phyloP scores from a whole-genome alignment of 1,140 invertebrate genomes.

The Reticulitermes speratus region DNA sequence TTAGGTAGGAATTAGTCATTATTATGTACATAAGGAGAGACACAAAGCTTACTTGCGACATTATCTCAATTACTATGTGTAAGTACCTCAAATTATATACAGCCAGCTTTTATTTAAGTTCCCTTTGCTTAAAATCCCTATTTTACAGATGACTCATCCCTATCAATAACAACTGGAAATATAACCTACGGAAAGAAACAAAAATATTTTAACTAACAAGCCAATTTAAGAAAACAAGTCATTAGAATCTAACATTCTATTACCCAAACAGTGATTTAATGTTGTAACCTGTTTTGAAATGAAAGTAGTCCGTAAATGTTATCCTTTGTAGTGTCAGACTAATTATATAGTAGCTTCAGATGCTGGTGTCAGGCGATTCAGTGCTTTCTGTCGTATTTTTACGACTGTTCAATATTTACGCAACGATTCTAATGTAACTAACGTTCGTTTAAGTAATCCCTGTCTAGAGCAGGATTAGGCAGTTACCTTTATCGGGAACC shows the following conservation, averaged over 20 bases:
- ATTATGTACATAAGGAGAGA: background rate
- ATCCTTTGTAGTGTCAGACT: background rate
- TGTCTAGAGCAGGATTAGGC: background rate
- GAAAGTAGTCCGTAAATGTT: background rate
- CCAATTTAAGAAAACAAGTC: background rate
- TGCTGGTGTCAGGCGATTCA: too few relatives aligned
- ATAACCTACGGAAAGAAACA: background rate
- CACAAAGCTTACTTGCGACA: background rate
- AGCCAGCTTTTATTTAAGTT: background rate
- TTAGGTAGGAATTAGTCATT: background rate
- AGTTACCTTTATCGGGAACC: too few relatives aligned
- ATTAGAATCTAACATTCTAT: slow-evolving; percentile 15
- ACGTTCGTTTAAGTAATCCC: background rate
- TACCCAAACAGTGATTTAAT: background rate
- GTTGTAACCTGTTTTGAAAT: background rate
- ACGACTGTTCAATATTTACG: background rate
- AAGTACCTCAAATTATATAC: slow-evolving; percentile 10
- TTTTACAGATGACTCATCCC: background rate
- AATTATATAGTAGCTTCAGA: background rate
- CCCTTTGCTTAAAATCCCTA: background rate
- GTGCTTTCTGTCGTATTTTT: background rate
- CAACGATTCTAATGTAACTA: background rate
- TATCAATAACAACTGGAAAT: background rate
- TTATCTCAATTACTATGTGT: background rate
- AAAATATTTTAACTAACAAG: background rate